Conservation (phyloP, 2,888 invertebrate genomes). For the Macrophya annulata region DNA sequence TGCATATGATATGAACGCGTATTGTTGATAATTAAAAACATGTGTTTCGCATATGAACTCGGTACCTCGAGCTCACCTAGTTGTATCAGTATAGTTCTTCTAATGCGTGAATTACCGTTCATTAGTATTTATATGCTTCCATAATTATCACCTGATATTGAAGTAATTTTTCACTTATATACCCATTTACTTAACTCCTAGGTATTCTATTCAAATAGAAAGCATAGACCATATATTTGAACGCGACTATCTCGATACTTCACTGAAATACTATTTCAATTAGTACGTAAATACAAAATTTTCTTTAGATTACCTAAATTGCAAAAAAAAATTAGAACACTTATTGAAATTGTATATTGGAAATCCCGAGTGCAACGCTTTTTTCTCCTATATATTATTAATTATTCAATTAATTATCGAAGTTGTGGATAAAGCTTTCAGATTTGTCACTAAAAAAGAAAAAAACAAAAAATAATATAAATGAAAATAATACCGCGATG, state of each 20-base stretch:
- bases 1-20: neutral
- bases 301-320: no score
- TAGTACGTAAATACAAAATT: no score
- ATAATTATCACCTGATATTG: neutral
- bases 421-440: no score
- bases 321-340: no score
- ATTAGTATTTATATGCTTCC: slow-evolving; percentile 24
- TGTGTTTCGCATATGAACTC: slow-evolving; percentile 37
- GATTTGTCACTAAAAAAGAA: neutral
- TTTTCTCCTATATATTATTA: no score
- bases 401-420: no score
- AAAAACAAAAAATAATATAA: neutral
- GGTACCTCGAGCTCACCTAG: slow-evolving; percentile 19
- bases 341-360: no score
- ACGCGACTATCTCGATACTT: neutral
- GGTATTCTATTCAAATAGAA: slow-evolving; percentile 28
- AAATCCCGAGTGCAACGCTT: no score
- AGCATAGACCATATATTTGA: slow-evolving; percentile 32
- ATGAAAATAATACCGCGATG: neutral
- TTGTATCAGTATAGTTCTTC: slow-evolving; percentile 11
- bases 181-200: neutral
- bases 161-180: neutral
- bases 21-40: slow-evolving; percentile 44
- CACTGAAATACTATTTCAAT: no score
- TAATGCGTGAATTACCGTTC: neutral